Conservation (phyloP, 2,888 invertebrate genomes). For the Campaea margaritaria region DNA sequence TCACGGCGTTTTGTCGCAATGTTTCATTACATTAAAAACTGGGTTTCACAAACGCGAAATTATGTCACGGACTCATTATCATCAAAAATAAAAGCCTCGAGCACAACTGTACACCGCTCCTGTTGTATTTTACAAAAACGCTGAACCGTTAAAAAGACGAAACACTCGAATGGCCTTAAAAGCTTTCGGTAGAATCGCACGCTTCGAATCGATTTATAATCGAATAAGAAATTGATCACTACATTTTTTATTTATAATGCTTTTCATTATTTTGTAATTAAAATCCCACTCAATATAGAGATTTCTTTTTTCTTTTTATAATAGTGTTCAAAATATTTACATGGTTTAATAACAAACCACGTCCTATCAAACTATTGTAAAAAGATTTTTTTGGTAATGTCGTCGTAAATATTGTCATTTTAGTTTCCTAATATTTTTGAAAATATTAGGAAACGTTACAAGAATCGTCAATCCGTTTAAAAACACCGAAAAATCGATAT, state of each 20-base stretch:
- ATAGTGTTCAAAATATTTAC: no score
- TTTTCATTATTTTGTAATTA: not conserved
- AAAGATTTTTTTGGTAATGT: no score
- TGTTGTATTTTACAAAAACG: constrained; percentile 41
- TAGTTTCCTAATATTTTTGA: no score
- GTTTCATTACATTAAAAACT: constrained; percentile 21
- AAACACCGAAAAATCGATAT: not conserved
- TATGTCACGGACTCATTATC: constrained; percentile 31
- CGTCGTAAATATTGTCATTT: no score
- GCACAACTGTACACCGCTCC: constrained; percentile 18
- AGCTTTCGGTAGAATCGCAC: constrained; percentile 32
- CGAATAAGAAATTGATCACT: not conserved
- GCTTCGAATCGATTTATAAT: not conserved
- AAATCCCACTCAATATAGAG: no score
- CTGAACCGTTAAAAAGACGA: constrained; percentile 43
- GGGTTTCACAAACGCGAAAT: constrained; percentile 24
- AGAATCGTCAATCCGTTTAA: not conserved
- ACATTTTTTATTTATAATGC: no score
- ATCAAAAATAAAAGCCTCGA: constrained; percentile 29
- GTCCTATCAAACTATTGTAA: no score
- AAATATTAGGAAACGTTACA: no score
- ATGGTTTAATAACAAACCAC: no score
- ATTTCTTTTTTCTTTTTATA: no score
- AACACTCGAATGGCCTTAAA: constrained; percentile 42
- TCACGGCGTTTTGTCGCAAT: constrained; percentile 5